Conservation (phyloP, 2,888 invertebrate genomes). For the Chrysotoxum bicinctum region DNA sequence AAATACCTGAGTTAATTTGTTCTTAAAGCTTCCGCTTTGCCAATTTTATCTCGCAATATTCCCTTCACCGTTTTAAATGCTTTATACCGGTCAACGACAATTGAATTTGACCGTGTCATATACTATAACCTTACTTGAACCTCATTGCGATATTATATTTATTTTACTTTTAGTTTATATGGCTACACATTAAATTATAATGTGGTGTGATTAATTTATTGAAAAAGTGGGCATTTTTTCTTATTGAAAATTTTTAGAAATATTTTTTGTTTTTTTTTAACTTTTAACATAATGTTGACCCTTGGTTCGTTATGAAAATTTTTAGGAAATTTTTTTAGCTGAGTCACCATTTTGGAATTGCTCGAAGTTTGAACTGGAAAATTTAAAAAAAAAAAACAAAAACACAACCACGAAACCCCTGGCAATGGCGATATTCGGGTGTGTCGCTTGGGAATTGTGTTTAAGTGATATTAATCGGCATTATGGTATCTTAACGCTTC, state of each 20-base stretch:
- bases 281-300: not conserved
- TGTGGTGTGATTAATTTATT: not conserved
- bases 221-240: not conserved
- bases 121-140: slow-evolving; percentile 12
- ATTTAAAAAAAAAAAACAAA: not conserved
- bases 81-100: not conserved
- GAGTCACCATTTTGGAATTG: slow-evolving; percentile 4
- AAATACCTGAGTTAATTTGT: not conserved
- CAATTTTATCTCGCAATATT: not conserved
- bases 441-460: slow-evolving; percentile 38
- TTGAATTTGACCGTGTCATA: not conserved
- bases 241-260: not conserved
- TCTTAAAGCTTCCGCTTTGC: not conserved
- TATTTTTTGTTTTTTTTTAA: not conserved
- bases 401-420: not conserved
- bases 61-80: not conserved
- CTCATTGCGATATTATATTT: not conserved
- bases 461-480: slow-evolving; percentile 54
- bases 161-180: not conserved
- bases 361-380: not conserved
- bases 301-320: not conserved
- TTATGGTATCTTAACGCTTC: slow-evolving; percentile 35
- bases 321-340: not conserved
- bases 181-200: not conserved
- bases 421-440: slow-evolving; percentile 42